Conservation (phyloP, 2,797 vertebrate genomes). For the Melanogrammus aeglefinus region DNA sequence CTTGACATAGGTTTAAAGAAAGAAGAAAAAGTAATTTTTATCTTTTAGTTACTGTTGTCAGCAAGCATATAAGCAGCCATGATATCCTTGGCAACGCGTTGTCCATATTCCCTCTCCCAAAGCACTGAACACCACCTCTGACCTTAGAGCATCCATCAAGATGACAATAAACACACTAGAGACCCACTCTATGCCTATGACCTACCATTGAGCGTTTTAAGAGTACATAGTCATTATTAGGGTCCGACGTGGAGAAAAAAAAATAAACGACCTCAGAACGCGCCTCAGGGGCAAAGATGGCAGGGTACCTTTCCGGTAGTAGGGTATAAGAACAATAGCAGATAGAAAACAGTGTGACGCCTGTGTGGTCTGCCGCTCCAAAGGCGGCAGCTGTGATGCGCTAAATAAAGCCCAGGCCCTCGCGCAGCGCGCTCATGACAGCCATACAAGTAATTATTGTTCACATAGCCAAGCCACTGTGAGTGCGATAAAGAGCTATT, state of each 20-base stretch:
- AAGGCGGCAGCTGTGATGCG: slow-evolving; percentile 65
- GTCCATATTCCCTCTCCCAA: slow-evolving; percentile 98
- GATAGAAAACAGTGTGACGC: slow-evolving; percentile 52
- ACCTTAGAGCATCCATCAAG: slow-evolving; percentile 74
- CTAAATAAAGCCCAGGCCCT: slow-evolving; percentile 69
- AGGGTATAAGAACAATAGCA: slow-evolving; percentile 39
- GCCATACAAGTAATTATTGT: slow-evolving; percentile 38
- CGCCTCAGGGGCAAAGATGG: slow-evolving; percentile 22
- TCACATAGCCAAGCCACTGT: slow-evolving; percentile 39
- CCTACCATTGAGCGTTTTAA: slow-evolving; percentile 2
- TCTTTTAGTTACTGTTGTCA: slow-evolving; percentile 90
- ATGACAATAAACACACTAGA: slow-evolving; percentile 36
- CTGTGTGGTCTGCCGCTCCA: slow-evolving; percentile 7
- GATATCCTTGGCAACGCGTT: slow-evolving; percentile 99
- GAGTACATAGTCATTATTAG: slow-evolving; percentile 3
- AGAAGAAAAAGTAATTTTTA: not conserved
- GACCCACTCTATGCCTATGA: slow-evolving; percentile 19
- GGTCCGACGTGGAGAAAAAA: slow-evolving; percentile 2
- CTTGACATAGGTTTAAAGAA: not conserved
- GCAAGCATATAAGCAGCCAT: slow-evolving; percentile 99
- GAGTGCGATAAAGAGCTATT: slow-evolving; percentile 31
- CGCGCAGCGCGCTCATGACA: slow-evolving; percentile 45
- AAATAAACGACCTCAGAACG: slow-evolving; percentile 19
- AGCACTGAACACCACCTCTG: slow-evolving; percentile 99
- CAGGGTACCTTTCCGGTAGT: slow-evolving; percentile 40